These are phyloP conservation scores for Drosophila longiperda DNA, from an alignment of 2,888 invertebrate genomes.

Conservation along the genomic window DNA sequence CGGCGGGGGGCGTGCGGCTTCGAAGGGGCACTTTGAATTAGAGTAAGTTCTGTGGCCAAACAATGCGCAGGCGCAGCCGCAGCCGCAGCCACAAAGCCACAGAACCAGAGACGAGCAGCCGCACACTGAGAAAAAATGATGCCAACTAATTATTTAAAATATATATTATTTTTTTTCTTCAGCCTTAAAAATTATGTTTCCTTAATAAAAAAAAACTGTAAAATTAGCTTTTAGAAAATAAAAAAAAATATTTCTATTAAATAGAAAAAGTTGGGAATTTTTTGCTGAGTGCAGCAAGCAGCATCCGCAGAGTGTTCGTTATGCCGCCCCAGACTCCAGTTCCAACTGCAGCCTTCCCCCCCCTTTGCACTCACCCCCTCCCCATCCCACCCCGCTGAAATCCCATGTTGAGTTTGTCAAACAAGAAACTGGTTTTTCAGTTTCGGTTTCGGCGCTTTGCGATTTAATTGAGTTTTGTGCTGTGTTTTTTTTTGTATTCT, in stretches of 20 bases:
- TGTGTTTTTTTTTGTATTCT: slow-evolving; percentile 18
- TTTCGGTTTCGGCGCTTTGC: slow-evolving; percentile 58
- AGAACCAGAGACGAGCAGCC: slow-evolving; percentile 2
- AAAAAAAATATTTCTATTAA: too few relatives aligned
- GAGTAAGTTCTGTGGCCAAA: slow-evolving; percentile 54
- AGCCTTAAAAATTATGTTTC: too few relatives aligned
- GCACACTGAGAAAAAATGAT: not conserved
- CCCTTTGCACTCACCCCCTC: not conserved
- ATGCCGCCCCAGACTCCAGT: slow-evolving; percentile 27
- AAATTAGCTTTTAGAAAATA: too few relatives aligned
- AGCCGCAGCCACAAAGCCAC: slow-evolving; percentile 36
- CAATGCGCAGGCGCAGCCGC: slow-evolving; percentile 54
- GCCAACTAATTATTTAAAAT: too few relatives aligned
- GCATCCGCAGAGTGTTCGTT: not conserved
- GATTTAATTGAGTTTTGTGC: slow-evolving; percentile 59
- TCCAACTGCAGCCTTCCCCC: not conserved
- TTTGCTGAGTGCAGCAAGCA: not conserved
- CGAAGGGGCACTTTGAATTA: slow-evolving; percentile 50
- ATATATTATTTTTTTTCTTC: too few relatives aligned
- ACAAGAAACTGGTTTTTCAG: slow-evolving; percentile 46
- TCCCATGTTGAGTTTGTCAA: slow-evolving; percentile 32
- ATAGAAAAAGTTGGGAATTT: not conserved
- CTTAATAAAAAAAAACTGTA: too few relatives aligned
- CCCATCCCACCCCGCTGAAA: not conserved
- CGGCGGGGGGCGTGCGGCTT: not conserved